phyloP scores from a whole-genome alignment of 2,797 vertebrate species.

The Macrochelys suwanniensis region DNA sequence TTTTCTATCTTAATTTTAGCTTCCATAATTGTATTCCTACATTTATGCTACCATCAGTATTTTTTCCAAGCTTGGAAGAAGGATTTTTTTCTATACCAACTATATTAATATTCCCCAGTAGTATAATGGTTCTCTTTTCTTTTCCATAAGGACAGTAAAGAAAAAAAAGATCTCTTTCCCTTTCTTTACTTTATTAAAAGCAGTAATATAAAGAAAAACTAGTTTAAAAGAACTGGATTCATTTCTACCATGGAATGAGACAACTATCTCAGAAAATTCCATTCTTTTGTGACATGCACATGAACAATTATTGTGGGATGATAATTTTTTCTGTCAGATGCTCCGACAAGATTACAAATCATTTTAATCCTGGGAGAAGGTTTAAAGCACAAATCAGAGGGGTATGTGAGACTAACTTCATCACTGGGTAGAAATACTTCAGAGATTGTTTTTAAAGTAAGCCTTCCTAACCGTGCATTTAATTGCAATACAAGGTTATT shows the following conservation, averaged over 20 bases:
- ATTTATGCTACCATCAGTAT: neutral
- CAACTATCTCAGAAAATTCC: slow-evolving; percentile 53
- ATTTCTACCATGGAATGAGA: slow-evolving; percentile 46
- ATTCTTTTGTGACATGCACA: neutral
- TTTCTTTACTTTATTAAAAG: slow-evolving; percentile 36
- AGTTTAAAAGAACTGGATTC: slow-evolving; percentile 12
- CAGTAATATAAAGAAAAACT: slow-evolving; percentile 29
- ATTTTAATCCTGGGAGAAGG: slow-evolving; percentile 28
- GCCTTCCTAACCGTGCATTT: slow-evolving; percentile 5
- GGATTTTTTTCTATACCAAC: neutral
- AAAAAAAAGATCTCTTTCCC: neutral
- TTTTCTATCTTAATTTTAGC: slow-evolving; percentile 43
- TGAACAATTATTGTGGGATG: slow-evolving; percentile 55
- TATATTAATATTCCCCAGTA: slow-evolving; percentile 31
- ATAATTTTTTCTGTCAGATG: slow-evolving; percentile 65
- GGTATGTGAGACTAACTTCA: neutral
- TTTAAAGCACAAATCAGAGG: slow-evolving; percentile 21
- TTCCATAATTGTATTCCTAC: slow-evolving; percentile 29
- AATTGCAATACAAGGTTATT: neutral
- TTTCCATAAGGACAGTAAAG: slow-evolving; percentile 18
- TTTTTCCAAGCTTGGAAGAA: slow-evolving; percentile 22
- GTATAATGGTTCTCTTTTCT: slow-evolving; percentile 46
- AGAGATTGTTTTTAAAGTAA: slow-evolving; percentile 17
- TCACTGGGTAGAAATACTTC: slow-evolving; percentile 42
- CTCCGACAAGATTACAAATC: slow-evolving; percentile 62